phyloP scores from a whole-genome alignment of 1,140 invertebrate genomes.

The Armadillidium nasatum region DNA sequence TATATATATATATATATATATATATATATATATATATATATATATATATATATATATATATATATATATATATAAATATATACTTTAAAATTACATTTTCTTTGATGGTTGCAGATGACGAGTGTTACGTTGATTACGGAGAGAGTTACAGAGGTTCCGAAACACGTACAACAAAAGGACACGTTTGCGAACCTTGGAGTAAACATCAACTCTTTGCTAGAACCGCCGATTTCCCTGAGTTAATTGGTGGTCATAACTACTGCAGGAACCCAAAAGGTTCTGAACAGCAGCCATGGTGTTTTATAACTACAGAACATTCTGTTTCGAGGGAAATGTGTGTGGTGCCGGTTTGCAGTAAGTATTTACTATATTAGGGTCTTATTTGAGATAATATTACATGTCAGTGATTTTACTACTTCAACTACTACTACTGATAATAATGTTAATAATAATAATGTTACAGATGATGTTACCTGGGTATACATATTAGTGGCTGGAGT shows the following conservation, averaged over 20 bases:
- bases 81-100: no score
- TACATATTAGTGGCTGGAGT: conserved; percentile 56
- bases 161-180: conserved; percentile 64
- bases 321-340: conserved; percentile 48
- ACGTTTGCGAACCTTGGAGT: conserved; percentile 72
- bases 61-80: no score
- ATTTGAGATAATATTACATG: conserved; percentile 33
- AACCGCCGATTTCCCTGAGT: conserved; percentile 70
- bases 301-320: conserved; percentile 52
- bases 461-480: conserved; percentile 35
- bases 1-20: no score
- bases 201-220: conserved; percentile 63
- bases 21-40: no score
- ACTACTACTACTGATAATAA: no score
- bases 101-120: conserved; percentile 44
- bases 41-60: no score
- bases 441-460: no score
- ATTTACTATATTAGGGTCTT: conserved; percentile 26
- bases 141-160: conserved; percentile 72
- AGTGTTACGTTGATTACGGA: conserved; percentile 81
- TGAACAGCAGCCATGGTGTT: conserved; percentile 85
- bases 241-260: conserved; percentile 80
- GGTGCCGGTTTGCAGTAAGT: conserved; percentile 48
- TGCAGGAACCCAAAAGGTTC: conserved; percentile 84
- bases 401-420: no score